Evolutionary conservation across 2,888 invertebrate genomes (phyloP), one percentile per base, ranked within the genome.

Genomic region (Epistrophe grossulariae): DNA sequence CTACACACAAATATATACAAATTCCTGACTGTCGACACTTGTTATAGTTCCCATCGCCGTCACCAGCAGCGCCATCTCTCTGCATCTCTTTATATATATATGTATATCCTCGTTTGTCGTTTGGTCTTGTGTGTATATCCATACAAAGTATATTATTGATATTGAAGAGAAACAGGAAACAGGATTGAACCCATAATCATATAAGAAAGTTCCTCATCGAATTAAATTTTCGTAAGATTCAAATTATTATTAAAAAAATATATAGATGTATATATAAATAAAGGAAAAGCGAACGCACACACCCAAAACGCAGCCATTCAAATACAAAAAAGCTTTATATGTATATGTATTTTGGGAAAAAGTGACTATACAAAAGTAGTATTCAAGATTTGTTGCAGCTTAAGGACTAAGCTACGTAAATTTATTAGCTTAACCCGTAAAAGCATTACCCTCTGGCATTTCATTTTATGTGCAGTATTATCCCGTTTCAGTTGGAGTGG

Each of bases 351-450:
- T 45, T 15, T 13, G 66, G 24, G 50, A 66, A 35, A 35, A 35
- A 35, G 66, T 35, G 50, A 68, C 48, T 68, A 50, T 50, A 68
- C 35, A 68, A 55, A 50, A 60, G 78, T 19, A 35, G 48, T 55
- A 64, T 57, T 74, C 28, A 62, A 78, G 85, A 73, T 78, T 59
- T 74, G 78, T 70, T 85, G 81, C 82, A 82, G 85, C 82, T 83
- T 79, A 57, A 79, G 74, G 79, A 87, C 74, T 83, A 83, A 87
- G 83, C 83, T 64, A 72, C 45, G 60, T 48, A 76, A 87, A 87
- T 87, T 87, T 87, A 87, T 83, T 79, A 83, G 74, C 83, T 83
- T 83, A 87, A 87, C 79, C 87, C 83, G 76, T 79, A 83, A 62
- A 83, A 79, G 83, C 72, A 55, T 79, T 79, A 79, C 71, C 83